Base-by-base conservation (phyloP, 1,140 invertebrate genomes). In the Triops longicaudatus region DNA sequence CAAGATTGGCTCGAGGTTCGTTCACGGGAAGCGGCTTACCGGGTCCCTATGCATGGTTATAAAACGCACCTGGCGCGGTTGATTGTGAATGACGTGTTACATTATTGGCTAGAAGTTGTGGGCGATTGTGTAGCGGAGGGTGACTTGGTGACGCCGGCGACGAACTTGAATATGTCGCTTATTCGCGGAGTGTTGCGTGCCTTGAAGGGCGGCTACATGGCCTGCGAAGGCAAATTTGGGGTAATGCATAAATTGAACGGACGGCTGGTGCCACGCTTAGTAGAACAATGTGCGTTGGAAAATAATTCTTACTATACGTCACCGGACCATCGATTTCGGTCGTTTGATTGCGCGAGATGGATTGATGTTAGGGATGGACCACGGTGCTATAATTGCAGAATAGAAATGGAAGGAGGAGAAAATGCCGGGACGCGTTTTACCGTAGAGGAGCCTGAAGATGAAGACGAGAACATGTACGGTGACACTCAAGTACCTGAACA, bases 311-410 rank as follows among this genome's bases (percentile, higher is more conserved):
- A 77, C 28, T 43, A 73, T 17, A 77, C 76, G 17, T 43, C 73
- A 14, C 76, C 76, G 27, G 76, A 77, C 43, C 73, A 77, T 31
- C 71, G 76, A 12, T 77, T 42, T 43, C 72, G 76, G 41, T 77
- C 76, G 12, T 44, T 17, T 37, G 76, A 77, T 17, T 77, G 76
- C 37, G 26, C 10, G 37, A 41, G 11, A 43, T 75, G 74, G 74
- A 43, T 75, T 22, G 37, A 31, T 11, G 44, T 27, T 3, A 41
- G 28, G 26, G 74, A 31, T 4, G 74, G 74, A 42, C 41, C 74
- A 4, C 26, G 74, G 6, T 75, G 74, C 22, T 43, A 42, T 26
- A 44, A 41, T 14, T 75, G 74, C n/a, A 31, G 27, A 17, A 5
- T 10, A 6, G 26, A 73, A 73, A 22, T 63, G 14, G 50, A 63